phyloP scores from a whole-genome alignment of 2,797 vertebrate species.

The Alectoris magna region DNA sequence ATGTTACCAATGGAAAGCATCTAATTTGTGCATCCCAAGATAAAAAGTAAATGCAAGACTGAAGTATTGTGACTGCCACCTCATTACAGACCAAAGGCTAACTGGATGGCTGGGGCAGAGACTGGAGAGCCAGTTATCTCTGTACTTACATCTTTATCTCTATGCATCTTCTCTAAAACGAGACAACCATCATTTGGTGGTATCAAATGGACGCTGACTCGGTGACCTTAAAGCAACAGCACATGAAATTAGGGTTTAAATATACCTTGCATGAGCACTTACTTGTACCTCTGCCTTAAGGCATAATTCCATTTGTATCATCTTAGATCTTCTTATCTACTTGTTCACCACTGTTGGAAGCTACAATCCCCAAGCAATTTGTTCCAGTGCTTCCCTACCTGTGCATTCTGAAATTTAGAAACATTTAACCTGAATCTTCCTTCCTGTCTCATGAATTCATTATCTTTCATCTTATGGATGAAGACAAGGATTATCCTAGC shows the following conservation, averaged over 20 bases:
- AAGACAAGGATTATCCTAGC: background rate
- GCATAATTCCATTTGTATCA: background rate
- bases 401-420: background rate
- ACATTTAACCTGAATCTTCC: background rate
- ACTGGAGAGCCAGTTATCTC: background rate
- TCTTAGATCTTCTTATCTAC: background rate
- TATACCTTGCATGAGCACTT: background rate
- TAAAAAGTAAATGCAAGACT: background rate
- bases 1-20: background rate
- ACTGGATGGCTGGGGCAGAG: background rate
- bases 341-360: background rate
- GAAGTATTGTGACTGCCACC: background rate
- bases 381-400: background rate
- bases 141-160: background rate
- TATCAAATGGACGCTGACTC: background rate
- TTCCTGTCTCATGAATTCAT: background rate
- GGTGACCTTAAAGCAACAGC: background rate
- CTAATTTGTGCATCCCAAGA: background rate
- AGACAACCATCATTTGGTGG: background rate
- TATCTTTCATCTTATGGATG: background rate
- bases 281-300: background rate
- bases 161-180: background rate
- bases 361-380: background rate
- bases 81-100: background rate
- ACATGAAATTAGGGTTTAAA: background rate